A percentile compares a stretch with the other conserved stretches of the same genome.
Conservation (phyloP, 2,797 vertebrate species). For the Amblyraja radiata region DNA sequence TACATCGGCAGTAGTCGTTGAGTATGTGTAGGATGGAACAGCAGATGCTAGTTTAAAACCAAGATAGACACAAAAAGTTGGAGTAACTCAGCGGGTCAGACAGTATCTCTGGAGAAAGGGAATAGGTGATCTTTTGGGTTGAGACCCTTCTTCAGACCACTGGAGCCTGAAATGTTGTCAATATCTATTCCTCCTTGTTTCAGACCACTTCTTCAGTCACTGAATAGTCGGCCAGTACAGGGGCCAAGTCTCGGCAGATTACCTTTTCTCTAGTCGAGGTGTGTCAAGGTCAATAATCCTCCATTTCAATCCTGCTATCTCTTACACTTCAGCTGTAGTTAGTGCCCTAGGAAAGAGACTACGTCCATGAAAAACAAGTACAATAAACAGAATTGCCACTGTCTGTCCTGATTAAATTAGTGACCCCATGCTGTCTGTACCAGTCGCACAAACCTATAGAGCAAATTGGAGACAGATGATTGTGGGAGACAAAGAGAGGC, state of each 20-base stretch:
- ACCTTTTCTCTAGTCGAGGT: too few species aligned
- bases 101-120: too few species aligned
- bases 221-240: not conserved
- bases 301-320: not conserved
- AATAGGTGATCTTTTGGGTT: too few species aligned
- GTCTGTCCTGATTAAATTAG: conserved; percentile 27
- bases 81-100: too few species aligned
- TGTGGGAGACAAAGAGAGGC: not conserved
- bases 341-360: not conserved
- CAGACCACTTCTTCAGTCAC: too few species aligned
- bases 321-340: not conserved
- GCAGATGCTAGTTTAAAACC: too few species aligned
- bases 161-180: too few species aligned
- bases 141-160: too few species aligned
- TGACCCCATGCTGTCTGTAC: not conserved
- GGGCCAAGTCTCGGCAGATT: not conserved
- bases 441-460: not conserved
- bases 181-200: too few species aligned
- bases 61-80: too few species aligned
- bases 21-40: not conserved
- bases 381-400: conserved; percentile 5
- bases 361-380: not conserved
- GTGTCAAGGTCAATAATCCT: not conserved
- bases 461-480: conserved; percentile 33
- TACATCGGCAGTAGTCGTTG: not conserved